phyloP scores from a whole-genome alignment of 2,888 invertebrate genomes.

The Drosophila formosana region DNA sequence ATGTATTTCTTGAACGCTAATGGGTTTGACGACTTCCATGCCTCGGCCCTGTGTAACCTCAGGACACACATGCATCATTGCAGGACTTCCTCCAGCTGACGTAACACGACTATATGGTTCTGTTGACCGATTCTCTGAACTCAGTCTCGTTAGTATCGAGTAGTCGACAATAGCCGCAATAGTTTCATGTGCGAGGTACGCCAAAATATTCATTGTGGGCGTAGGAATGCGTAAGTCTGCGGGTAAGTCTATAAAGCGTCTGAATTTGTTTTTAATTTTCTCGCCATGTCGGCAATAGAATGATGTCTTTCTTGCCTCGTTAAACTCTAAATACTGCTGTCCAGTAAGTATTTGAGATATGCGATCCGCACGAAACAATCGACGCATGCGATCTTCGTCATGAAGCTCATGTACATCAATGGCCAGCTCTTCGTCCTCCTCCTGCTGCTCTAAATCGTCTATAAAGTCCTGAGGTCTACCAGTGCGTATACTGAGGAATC shows the following conservation, averaged over 20 bases:
- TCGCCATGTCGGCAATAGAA: conserved; percentile 87
- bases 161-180: conserved; percentile 95
- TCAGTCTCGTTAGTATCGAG: conserved; percentile 92
- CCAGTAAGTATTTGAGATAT: conserved; percentile 87
- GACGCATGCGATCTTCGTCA: conserved; percentile 84
- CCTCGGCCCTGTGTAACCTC: conserved; percentile 86
- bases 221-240: conserved; percentile 88
- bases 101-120: conserved; percentile 90
- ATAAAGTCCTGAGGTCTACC: conserved; percentile 84
- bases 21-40: conserved; percentile 89
- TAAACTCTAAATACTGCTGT: conserved; percentile 90
- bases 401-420: conserved; percentile 86
- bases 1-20: conserved; percentile 92
- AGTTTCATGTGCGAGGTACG: conserved; percentile 95
- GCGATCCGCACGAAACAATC: conserved; percentile 87
- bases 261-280: conserved; percentile 87
- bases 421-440: conserved; percentile 86
- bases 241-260: conserved; percentile 88
- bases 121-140: conserved; percentile 88
- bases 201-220: conserved; percentile 91
- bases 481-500: conserved; percentile 82
- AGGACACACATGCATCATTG: conserved; percentile 85
- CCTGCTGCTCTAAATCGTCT: conserved; percentile 85
- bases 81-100: conserved; percentile 83
- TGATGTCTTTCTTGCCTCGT: conserved; percentile 91